phyloP scores from a whole-genome alignment of 2,888 invertebrate species.

The Scaptomyza cyrtandrae region DNA sequence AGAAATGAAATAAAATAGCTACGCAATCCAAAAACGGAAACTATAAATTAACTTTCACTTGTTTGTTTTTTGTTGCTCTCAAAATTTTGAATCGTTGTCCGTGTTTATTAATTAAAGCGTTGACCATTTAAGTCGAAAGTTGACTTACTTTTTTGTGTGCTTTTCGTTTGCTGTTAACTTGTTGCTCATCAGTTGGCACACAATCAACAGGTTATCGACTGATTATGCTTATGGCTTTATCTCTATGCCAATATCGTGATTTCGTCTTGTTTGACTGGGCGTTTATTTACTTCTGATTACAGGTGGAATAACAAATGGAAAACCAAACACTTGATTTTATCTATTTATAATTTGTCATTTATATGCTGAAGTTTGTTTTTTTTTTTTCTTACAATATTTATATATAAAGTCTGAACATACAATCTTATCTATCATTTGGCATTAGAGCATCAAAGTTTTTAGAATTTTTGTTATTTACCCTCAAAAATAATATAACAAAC shows the following conservation, averaged over 20 bases:
- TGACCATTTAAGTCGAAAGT: conserved; percentile 18
- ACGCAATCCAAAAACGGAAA: conserved; percentile 66
- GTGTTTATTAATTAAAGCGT: conserved; percentile 7
- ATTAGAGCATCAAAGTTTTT: conserved; percentile 23
- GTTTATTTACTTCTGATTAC: conserved; percentile 26
- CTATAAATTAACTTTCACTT: conserved; percentile 76
- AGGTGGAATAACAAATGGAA: conserved; percentile 7
- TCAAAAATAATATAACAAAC: background rate
- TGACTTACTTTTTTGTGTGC: conserved; percentile 7
- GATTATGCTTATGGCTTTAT: conserved; percentile 41
- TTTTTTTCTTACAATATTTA: conserved; percentile 1
- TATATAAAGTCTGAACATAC: conserved; percentile 5
- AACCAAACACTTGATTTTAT: conserved; percentile 22
- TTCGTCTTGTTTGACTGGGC: conserved; percentile 23
- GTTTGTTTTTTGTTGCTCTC: conserved; percentile 26
- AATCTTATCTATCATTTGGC: conserved; percentile 32
- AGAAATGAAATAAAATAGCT: conserved; percentile 2
- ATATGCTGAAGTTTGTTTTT: conserved; percentile 21
- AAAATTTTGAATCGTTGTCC: conserved; percentile 11
- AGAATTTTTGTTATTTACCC: conserved; percentile 1
- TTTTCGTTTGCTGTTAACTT: conserved; percentile 9
- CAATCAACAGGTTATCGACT: conserved; percentile 51
- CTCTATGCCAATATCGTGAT: conserved; percentile 33
- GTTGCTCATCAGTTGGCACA: conserved; percentile 13
- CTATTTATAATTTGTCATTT: conserved; percentile 39